Conservation (phyloP, 2,888 invertebrate genomes). For the Drosophila formosana region DNA sequence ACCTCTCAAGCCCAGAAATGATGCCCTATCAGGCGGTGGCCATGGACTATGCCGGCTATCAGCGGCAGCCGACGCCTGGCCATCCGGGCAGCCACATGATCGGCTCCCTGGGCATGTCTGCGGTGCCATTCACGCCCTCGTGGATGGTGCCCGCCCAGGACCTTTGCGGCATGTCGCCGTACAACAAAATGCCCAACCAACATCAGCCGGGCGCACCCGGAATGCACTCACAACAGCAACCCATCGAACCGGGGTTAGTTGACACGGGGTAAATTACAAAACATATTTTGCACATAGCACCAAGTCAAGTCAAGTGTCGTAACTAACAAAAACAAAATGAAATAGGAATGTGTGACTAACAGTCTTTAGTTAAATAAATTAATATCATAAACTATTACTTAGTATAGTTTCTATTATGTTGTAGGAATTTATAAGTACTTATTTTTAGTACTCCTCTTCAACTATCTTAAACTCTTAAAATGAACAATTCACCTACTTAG, state of each 20-base stretch:
- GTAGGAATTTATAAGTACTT: no score
- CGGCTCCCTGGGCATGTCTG: conserved; percentile 87
- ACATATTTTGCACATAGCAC: background rate
- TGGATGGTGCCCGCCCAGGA: conserved; percentile 97
- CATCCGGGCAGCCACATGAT: conserved; percentile 84
- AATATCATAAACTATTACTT: no score
- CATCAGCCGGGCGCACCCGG: conserved; percentile 78
- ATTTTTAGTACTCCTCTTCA: no score
- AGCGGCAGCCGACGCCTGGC: conserved; percentile 86
- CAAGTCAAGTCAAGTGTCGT: background rate
- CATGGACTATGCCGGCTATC: conserved; percentile 92
- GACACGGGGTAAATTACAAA: conserved; percentile 60
- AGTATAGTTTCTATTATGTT: no score
- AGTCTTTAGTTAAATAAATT: background rate
- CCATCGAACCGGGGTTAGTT: conserved; percentile 92
- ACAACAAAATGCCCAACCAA: conserved; percentile 88
- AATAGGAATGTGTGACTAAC: background rate
- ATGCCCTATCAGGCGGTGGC: conserved; percentile 95
- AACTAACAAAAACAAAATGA: background rate
- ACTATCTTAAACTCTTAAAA: no score
- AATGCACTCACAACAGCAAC: conserved; percentile 84
- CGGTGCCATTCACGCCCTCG: conserved; percentile 94
- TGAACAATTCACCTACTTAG: no score
- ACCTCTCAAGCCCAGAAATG: conserved; percentile 85
- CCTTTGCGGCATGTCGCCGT: conserved; percentile 95